Percentiles rank a stretch among this genome's conserved stretches.
Conservation (phyloP, 1,140 invertebrate genomes). For the Armadillidium nasatum region DNA sequence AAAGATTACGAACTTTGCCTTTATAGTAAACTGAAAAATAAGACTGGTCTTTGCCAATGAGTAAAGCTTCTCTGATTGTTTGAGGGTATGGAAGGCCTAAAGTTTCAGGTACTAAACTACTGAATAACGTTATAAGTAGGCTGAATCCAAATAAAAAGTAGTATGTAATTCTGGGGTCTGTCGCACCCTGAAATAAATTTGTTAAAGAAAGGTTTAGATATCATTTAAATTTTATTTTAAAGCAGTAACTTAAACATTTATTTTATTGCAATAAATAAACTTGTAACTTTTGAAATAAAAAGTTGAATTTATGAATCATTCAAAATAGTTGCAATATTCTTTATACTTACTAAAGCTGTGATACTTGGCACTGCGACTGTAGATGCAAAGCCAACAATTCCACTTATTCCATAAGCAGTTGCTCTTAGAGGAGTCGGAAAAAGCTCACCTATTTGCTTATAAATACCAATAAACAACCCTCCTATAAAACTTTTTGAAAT, state of each 20-base stretch:
- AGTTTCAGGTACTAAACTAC: conserved; percentile 46
- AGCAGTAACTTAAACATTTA: too few species aligned
- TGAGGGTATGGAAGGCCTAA: conserved; percentile 44
- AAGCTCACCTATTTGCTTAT: conserved; percentile 51
- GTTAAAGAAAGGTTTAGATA: too few species aligned
- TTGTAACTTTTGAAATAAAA: too few species aligned
- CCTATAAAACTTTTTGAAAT: too few species aligned
- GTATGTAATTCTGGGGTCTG: conserved; percentile 24
- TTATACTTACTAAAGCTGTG: conserved; percentile 25
- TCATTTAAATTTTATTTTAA: too few species aligned
- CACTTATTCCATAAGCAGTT: conserved; percentile 48
- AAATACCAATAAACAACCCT: conserved; percentile 41
- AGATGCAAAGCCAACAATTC: conserved; percentile 21
- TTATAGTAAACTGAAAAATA: too few species aligned
- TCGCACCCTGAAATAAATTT: conserved; percentile 10
- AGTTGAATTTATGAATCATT: too few species aligned
- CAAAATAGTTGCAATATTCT: too few species aligned
- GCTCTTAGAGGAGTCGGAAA: conserved; percentile 52
- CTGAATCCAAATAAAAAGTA: conserved; percentile 42
- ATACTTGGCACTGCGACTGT: conserved; percentile 23
- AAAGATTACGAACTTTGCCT: too few species aligned
- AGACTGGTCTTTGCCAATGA: conserved; percentile 22
- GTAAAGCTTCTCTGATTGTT: conserved; percentile 45
- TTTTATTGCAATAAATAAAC: too few species aligned
- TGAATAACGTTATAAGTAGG: conserved; percentile 38